Conservation (phyloP, 2,888 invertebrate species). For the Chloroclysta siterata region DNA sequence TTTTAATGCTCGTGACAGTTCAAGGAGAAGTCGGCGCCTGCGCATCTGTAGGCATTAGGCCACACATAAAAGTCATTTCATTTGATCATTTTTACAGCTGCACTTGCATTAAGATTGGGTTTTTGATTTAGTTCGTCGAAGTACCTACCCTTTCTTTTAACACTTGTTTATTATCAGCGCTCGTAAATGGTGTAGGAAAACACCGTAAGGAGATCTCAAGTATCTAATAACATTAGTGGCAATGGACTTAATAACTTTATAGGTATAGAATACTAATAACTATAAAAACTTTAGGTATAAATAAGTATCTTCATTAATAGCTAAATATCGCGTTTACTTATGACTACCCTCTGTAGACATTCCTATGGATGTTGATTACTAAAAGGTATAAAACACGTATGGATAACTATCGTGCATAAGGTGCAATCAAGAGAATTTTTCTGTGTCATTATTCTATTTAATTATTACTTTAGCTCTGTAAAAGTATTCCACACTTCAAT, state of each 20-base stretch:
- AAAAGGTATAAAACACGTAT: too few species aligned
- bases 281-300: too few species aligned
- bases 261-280: too few species aligned
- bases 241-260: too few species aligned
- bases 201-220: background rate
- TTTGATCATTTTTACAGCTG: constrained; percentile 78
- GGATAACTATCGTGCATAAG: too few species aligned
- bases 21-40: constrained; percentile 63
- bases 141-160: constrained; percentile 37
- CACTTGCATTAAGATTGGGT: constrained; percentile 58
- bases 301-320: background rate
- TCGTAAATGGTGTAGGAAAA: background rate
- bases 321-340: background rate
- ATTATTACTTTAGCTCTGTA: too few species aligned
- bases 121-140: constrained; percentile 53
- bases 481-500: too few species aligned
- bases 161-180: background rate
- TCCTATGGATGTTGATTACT: background rate
- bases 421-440: too few species aligned
- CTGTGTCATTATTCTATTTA: too few species aligned
- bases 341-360: background rate
- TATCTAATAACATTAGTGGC: too few species aligned
- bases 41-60: constrained; percentile 41
- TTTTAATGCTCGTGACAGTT: constrained; percentile 69
- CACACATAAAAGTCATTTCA: constrained; percentile 57